Evolutionary conservation across 2,113 vertebrate species (phyloP).

Genomic region (Labeo rohita): DNA sequence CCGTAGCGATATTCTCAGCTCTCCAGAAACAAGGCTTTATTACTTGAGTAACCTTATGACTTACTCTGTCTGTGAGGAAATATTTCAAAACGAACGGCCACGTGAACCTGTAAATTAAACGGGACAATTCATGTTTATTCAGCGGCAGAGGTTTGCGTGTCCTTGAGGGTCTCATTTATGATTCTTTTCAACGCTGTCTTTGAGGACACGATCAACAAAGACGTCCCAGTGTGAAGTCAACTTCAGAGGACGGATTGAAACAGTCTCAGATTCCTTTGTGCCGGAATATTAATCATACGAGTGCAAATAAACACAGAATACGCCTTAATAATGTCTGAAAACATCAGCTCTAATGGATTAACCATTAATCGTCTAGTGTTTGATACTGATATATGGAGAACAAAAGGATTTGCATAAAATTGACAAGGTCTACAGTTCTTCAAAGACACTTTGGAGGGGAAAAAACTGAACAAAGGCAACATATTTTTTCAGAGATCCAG

Average conservation of each 20-base stretch:
- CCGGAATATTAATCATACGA: background rate
- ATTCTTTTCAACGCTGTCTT: conserved; percentile 2
- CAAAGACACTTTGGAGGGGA: background rate
- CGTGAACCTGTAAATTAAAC: conserved; percentile 32
- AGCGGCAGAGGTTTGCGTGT: conserved; percentile 40
- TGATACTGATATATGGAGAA: background rate
- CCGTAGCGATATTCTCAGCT: background rate
- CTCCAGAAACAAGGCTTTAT: conserved; percentile 26
- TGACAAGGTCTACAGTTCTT: background rate
- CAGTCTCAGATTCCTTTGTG: conserved; percentile 1
- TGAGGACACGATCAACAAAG: conserved; percentile 34
- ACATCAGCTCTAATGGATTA: background rate
- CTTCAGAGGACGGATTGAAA: conserved; percentile 19
- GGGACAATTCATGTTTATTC: conserved; percentile 44
- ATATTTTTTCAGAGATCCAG: background rate
- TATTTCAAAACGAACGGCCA: conserved; percentile 10
- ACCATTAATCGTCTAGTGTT: conserved; percentile 1
- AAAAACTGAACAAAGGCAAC: background rate
- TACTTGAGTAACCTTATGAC: conserved; percentile 16
- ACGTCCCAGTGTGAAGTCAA: conserved; percentile 16
- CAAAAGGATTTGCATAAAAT: background rate
- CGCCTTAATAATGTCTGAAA: background rate
- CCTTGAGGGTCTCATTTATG: conserved; percentile 40
- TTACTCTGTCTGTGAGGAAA: conserved; percentile 21
- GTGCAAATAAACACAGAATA: background rate